These are phyloP conservation scores for Smithornis capensis DNA, from an alignment of 2,113 vertebrate genomes.

Conservation along the genomic window DNA sequence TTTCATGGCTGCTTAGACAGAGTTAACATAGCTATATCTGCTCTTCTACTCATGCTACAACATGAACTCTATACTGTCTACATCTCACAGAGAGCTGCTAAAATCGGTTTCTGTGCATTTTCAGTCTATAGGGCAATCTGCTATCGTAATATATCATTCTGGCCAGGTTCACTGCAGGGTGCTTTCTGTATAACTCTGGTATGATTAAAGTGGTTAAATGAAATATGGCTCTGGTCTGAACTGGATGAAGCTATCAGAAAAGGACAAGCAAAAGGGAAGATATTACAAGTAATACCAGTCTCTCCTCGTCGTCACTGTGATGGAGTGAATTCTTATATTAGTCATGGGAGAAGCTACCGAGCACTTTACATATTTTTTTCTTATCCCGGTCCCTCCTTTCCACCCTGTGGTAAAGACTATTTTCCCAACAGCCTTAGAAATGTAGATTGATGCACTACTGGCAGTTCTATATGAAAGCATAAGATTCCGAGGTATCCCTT, in stretches of 20 bases:
- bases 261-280: not conserved
- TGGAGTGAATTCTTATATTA: not conserved
- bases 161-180: not conserved
- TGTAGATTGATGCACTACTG: not conserved
- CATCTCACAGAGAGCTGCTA: not conserved
- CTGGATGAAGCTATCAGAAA: not conserved
- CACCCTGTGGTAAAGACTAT: accelerated
- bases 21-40: not conserved
- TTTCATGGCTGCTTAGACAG: not conserved
- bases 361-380: not conserved
- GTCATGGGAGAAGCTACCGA: not conserved
- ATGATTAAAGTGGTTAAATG: not conserved
- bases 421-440: not conserved
- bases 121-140: not conserved
- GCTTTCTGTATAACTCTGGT: not conserved
- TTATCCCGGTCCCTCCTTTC: accelerated
- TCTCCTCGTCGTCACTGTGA: not conserved
- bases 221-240: not conserved
- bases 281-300: not conserved
- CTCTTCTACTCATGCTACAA: not conserved
- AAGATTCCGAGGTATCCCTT: accelerated
- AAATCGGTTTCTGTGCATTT: not conserved
- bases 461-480: not conserved
- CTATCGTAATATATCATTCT: not conserved
- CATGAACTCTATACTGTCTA: not conserved